A percentile compares a stretch with the other conserved stretches of the same genome.
Evolutionary conservation across 2,113 vertebrate genomes (phyloP).

Genomic region (Caloenas nicobarica): DNA sequence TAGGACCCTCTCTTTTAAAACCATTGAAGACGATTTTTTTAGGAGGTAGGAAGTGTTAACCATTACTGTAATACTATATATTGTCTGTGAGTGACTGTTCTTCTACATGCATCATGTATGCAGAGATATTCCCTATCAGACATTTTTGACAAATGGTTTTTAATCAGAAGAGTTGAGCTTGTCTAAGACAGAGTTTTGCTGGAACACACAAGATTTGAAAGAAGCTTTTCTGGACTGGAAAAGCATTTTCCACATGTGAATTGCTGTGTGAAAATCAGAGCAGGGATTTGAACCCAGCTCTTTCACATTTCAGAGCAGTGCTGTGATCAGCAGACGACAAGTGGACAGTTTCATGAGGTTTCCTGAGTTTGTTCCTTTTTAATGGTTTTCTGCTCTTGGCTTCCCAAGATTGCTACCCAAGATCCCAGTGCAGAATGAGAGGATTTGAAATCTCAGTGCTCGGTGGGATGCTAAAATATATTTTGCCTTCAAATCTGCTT

Average conservation of each 20-base stretch:
- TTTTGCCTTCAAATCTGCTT: constrained; percentile 8
- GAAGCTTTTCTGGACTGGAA: not conserved
- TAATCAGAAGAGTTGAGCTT: not conserved
- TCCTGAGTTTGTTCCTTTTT: not conserved
- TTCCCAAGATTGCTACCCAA: not conserved
- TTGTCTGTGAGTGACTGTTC: not conserved
- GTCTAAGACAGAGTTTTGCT: not conserved
- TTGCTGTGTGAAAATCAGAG: not conserved
- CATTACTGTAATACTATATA: not conserved
- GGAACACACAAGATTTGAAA: not conserved
- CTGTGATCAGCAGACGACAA: not conserved
- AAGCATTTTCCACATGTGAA: not conserved
- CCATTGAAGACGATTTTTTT: not conserved
- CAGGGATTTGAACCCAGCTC: not conserved
- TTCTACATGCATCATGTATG: not conserved
- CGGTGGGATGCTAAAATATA: not conserved
- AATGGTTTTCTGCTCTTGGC: not conserved
- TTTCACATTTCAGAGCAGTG: not conserved
- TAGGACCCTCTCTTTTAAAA: not conserved
- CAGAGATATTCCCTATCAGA: not conserved
- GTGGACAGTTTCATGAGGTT: not conserved
- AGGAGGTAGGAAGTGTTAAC: not conserved
- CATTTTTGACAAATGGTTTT: not conserved
- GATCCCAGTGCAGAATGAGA: not conserved
- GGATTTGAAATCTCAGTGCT: not conserved